Base-by-base conservation (phyloP, 1,140 invertebrate species). In the Bombus picipes region DNA sequence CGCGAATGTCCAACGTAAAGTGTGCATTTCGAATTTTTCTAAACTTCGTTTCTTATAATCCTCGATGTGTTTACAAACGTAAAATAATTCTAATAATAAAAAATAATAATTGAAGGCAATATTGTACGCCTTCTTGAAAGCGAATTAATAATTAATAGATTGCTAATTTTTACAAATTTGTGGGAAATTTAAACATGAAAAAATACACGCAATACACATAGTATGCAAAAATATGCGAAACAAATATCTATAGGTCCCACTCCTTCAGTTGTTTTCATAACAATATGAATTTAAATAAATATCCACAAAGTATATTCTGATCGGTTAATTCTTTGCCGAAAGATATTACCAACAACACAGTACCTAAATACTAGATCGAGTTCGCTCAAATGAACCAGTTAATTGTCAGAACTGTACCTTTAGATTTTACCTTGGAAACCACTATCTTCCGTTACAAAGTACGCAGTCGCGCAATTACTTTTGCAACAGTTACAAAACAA, bases 1-100 rank as follows among this genome's bases (percentile, higher is more conserved):
- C 32, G 43, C 82, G 37, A 89, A 88, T 18, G 78, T 81, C 25
- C 77, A 73, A 62, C 32, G 74, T 47, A 82, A 34, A 13, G 59
- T 22, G 4, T 12, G 71, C 83, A 76, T 86, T 12, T 43, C 28
- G 74, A 41, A 9, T 66, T 82, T 72, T 32, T 65, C n/a, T 6
- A 18, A 15, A 2, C 28, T 15, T 32, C 2, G 12, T n/a, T 65
- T 65, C 62, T 32, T 65, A 6, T 1, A 65, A 62, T 62, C 12
- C 62, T 18, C n/a, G 62, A n/a, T 4, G n/a, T 6, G 1, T 5
- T 62, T 62, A 2, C 12, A n/a, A 62, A n/a, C 28, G 57, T n/a
- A 5, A 62, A 12, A 62, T n/a, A 62, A 28, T 13, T 12, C 28
- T 12, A n/a, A 12, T 12, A 28, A n/a, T 28, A 10, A 13, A 12